Conservation (phyloP, 2,797 vertebrate species). For the Mycteria americana region DNA sequence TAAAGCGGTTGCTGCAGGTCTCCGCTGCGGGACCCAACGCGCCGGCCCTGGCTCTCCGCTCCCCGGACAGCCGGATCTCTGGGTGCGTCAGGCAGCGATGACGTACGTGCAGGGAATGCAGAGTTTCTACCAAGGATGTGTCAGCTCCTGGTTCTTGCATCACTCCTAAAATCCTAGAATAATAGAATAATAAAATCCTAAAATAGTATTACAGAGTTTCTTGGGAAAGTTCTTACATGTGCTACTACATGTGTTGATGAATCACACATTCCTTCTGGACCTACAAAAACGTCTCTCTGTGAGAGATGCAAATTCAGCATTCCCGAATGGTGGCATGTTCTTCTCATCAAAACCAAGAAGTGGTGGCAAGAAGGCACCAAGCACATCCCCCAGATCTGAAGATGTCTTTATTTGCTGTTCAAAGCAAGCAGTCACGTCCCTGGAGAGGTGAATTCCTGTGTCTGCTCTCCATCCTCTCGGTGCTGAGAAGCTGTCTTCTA, state of each 20-base stretch:
- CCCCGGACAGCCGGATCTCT: neutral
- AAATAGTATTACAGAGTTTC: neutral
- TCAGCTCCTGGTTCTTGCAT: neutral
- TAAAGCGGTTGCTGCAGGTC: neutral
- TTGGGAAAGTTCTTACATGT: neutral
- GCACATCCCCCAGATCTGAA: neutral
- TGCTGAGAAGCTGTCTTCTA: neutral
- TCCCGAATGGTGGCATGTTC: neutral
- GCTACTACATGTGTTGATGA: neutral
- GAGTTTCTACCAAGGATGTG: neutral
- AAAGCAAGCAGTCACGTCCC: neutral
- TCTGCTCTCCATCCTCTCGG: neutral
- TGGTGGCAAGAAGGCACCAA: neutral
- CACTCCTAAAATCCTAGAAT: neutral
- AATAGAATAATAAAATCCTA: neutral
- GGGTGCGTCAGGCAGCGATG: neutral
- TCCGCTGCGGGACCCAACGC: neutral
- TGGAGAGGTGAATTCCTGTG: neutral
- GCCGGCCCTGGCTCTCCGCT: neutral
- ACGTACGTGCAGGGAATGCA: neutral
- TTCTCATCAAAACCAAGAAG: neutral
- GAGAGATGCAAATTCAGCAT: neutral
- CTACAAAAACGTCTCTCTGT: neutral
- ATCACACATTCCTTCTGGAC: neutral
- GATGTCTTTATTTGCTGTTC: neutral